Base-by-base conservation (phyloP, 2,113 vertebrate species). In the Lophotis ruficrista region DNA sequence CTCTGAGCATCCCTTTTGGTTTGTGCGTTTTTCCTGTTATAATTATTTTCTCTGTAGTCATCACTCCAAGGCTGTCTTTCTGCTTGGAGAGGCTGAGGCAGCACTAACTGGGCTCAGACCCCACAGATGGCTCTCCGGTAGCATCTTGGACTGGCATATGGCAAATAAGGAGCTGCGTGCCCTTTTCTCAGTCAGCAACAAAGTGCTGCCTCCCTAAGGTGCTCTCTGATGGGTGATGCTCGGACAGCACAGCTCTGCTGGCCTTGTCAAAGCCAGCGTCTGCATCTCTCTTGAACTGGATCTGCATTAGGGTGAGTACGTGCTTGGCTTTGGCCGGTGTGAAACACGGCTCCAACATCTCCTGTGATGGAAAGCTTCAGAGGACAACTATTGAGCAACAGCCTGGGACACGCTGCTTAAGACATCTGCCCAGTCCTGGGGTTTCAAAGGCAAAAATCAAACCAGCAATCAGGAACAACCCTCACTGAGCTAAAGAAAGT, bases 31-130 rank as follows among this genome's bases (percentile, higher is more conserved):
- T 92, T 69, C 57, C 57, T 0, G 0, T 50, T 90, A 37, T 43
- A 93, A 89, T 94, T 82, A 94, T 94, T 95, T 96, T 95, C 76
- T 93, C 51, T 81, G 71, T 95, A 92, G 81, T 88, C 85, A 94
- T 94, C 92, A 95, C 47, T 92, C 61, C 62, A 71, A 83, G 70
- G 75, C 87, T 78, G 72, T 33, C 90, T 92, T 95, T 87, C 81
- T 84, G 69, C 54, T 76, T 27, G 77, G 89, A 93, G 84, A 38
- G 62, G 93, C 92, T 94, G 89, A 96, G 95, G 97, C 86, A 91
- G 85, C 95, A 98, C 66, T 90, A 71, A 30, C 30, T 56, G 91
- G 72, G 78, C 6, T 2, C 30, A 65, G 81, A 38, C 82, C 72
- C 72, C 85, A 87, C 73, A 97, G 92, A 95, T 94, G 64, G 87